Evolutionary conservation across 2,113 vertebrate species (phyloP).

Genomic region (Paratilapia polleni): DNA sequence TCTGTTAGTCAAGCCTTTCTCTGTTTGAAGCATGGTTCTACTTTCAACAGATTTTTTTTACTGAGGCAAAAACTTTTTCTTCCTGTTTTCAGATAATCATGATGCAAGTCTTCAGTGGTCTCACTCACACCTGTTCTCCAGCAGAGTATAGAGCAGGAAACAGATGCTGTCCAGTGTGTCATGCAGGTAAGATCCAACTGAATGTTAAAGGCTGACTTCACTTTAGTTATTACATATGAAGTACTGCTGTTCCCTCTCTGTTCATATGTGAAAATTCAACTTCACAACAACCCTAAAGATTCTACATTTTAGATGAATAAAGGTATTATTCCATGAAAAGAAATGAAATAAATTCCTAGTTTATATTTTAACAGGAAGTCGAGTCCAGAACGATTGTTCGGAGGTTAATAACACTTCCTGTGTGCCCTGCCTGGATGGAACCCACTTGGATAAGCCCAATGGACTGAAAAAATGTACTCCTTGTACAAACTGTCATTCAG

Average conservation of each 20-base stretch:
- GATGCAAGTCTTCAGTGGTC: background rate
- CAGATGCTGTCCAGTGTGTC: background rate
- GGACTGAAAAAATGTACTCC: background rate
- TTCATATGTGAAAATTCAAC: background rate
- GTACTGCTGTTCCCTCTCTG: background rate
- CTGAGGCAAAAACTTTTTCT: background rate
- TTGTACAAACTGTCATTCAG: background rate
- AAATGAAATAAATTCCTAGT: background rate
- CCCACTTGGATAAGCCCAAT: background rate
- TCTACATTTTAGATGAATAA: background rate
- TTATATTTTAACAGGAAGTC: background rate
- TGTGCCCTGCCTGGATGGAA: background rate
- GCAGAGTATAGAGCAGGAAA: fast-evolving
- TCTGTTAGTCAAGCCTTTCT: background rate
- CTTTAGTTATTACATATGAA: background rate
- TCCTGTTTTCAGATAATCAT: background rate
- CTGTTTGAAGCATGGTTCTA: fast-evolving
- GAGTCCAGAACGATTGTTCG: constrained; percentile 22
- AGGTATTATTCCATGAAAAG: fast-evolving
- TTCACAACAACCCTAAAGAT: fast-evolving
- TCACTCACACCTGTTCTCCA: fast-evolving
- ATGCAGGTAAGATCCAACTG: background rate
- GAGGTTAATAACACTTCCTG: background rate
- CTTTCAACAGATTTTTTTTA: background rate
- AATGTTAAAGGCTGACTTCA: background rate